Conservation (phyloP, 2,888 invertebrate genomes). For the Bembecia ichneumoniformis region DNA sequence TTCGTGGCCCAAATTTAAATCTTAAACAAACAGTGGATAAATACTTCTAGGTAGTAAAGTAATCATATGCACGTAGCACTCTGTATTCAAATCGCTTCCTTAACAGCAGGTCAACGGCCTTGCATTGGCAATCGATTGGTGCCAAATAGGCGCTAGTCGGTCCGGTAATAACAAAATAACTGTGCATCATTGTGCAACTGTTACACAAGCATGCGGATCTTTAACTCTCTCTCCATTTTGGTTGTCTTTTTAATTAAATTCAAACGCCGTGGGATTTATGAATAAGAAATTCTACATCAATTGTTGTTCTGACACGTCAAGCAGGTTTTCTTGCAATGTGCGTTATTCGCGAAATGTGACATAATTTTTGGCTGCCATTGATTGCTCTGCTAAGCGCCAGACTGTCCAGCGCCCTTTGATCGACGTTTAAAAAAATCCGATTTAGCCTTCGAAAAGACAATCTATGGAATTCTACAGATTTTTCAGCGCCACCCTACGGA, state of each 20-base stretch:
- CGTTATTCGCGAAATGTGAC: no score
- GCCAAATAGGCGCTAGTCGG: conserved; percentile 14
- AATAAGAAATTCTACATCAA: no score
- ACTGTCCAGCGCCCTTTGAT: no score
- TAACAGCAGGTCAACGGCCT: conserved; percentile 23
- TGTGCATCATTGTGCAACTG: neutral
- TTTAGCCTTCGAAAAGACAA: no score
- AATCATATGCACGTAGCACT: conserved; percentile 7
- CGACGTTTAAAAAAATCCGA: no score
- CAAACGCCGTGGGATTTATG: neutral
- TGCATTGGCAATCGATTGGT: conserved; percentile 14
- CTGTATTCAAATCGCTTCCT: conserved; percentile 14
- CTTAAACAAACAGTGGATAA: neutral
- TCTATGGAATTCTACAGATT: no score
- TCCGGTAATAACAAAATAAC: neutral
- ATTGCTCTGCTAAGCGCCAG: no score
- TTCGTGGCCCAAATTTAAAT: neutral
- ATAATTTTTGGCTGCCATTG: no score
- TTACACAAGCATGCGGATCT: neutral
- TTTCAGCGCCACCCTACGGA: no score
- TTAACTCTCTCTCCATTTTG: neutral
- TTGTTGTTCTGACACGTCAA: no score
- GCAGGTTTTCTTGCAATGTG: no score
- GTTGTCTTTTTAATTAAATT: neutral
- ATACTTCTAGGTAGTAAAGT: neutral